These are phyloP conservation scores for Malurus melanocephalus DNA, from an alignment of 2,113 vertebrate genomes.

Conservation along the genomic window DNA sequence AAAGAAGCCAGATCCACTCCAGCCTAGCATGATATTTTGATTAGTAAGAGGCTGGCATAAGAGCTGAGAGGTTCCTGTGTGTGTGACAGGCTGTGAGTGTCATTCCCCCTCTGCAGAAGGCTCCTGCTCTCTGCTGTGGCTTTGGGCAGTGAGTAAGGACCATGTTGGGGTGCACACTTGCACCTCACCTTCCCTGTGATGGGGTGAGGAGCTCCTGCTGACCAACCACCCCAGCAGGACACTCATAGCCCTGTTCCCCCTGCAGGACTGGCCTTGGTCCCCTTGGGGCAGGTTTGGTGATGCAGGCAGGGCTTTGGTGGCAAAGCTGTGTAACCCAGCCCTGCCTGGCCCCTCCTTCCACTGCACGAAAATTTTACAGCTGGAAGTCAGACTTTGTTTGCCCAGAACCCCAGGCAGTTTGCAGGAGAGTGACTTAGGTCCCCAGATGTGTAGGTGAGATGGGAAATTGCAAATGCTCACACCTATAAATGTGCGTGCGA, in stretches of 20 bases:
- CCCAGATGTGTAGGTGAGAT: not conserved
- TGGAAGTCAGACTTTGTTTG: not conserved
- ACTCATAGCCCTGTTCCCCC: not conserved
- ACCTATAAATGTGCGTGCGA: not conserved
- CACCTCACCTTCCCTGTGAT: accelerated
- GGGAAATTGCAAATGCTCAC: not conserved
- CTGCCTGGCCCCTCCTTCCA: not conserved
- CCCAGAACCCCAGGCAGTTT: not conserved
- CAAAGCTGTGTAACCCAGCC: not conserved
- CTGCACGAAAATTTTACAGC: not conserved
- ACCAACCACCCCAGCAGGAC: not conserved
- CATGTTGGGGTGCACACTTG: accelerated
- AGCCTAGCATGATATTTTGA: slow-evolving; percentile 10
- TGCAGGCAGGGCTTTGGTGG: not conserved
- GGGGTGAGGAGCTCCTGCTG: not conserved
- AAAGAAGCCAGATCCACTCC: slow-evolving; percentile 30
- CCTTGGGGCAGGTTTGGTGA: not conserved
- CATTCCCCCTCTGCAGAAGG: not conserved
- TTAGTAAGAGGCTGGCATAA: slow-evolving; percentile 15
- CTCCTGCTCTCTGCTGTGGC: not conserved
- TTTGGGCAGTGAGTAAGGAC: not conserved
- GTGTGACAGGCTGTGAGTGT: not conserved
- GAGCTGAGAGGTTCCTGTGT: not conserved
- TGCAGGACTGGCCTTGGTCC: not conserved
- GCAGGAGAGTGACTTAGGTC: not conserved